These are phyloP conservation scores for Pterocles burchelli DNA, from an alignment of 2,113 vertebrate genomes.

Conservation along the genomic window DNA sequence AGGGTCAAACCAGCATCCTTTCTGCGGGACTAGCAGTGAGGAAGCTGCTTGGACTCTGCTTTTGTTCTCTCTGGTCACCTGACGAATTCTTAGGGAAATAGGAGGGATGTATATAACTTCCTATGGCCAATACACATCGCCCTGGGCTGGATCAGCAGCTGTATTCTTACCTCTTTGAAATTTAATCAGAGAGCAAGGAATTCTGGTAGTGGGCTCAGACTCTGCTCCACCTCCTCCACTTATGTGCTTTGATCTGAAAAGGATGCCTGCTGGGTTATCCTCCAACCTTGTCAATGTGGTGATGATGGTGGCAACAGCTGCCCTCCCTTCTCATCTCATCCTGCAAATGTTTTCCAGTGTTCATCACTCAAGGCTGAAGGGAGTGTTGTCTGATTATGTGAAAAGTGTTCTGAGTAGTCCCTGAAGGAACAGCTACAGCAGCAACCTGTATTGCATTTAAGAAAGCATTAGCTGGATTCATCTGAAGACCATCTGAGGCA, in stretches of 20 bases:
- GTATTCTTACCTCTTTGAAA: neutral
- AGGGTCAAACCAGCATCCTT: constrained; percentile 26
- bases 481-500: neutral
- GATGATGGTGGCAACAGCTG: neutral
- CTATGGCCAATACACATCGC: neutral
- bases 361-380: accelerated
- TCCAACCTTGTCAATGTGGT: neutral
- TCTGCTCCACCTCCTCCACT: neutral
- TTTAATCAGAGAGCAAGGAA: neutral
- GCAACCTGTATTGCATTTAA: neutral
- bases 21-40: neutral
- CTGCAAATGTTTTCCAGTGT: neutral
- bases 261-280: neutral
- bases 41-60: neutral
- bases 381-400: neutral
- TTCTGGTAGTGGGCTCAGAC: neutral
- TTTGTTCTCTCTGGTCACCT: neutral
- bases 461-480: neutral
- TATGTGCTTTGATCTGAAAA: neutral
- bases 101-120: neutral
- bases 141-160: neutral
- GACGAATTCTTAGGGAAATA: neutral
- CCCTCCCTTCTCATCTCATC: neutral
- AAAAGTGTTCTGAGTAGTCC: neutral
- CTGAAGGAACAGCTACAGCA: neutral